A percentile compares a stretch with the other conserved stretches of the same genome.
phyloP scores from a whole-genome alignment of 2,888 invertebrate genomes.

The Silvanus unidentatus region DNA sequence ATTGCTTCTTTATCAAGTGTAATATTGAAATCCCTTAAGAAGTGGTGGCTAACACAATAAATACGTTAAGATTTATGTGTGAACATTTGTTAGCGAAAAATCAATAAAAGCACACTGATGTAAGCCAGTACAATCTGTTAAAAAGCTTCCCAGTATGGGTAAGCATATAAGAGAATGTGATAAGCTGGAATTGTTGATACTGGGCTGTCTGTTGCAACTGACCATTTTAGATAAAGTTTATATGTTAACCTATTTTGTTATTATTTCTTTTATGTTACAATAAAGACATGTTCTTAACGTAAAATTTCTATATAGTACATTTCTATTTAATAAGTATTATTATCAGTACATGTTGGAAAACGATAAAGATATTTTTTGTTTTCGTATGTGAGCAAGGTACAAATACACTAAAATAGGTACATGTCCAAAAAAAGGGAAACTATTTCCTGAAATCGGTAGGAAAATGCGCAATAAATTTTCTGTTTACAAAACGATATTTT shows the following conservation, averaged over 20 bases:
- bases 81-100: constrained; percentile 17
- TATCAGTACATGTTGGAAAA: too few relatives aligned
- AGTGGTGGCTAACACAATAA: constrained; percentile 20
- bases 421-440: not conserved
- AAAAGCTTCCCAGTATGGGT: constrained; percentile 6
- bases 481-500: too few relatives aligned
- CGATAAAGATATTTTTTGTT: not conserved
- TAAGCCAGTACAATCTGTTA: constrained; percentile 11
- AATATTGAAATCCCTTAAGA: constrained; percentile 1
- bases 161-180: constrained; percentile 3
- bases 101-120: constrained; percentile 19
- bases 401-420: not conserved
- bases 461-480: not conserved
- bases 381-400: not conserved
- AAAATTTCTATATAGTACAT: too few relatives aligned
- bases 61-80: constrained; percentile 13
- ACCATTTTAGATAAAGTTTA: too few relatives aligned
- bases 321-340: too few relatives aligned
- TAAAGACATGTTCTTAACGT: too few relatives aligned
- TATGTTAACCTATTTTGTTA: too few relatives aligned
- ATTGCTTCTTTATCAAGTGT: too few relatives aligned
- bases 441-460: not conserved
- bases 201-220: too few relatives aligned
- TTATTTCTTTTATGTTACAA: too few relatives aligned
- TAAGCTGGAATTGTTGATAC: not conserved